Evolutionary conservation across 2,888 invertebrate genomes (phyloP).

Genomic region (Elegia similella): DNA sequence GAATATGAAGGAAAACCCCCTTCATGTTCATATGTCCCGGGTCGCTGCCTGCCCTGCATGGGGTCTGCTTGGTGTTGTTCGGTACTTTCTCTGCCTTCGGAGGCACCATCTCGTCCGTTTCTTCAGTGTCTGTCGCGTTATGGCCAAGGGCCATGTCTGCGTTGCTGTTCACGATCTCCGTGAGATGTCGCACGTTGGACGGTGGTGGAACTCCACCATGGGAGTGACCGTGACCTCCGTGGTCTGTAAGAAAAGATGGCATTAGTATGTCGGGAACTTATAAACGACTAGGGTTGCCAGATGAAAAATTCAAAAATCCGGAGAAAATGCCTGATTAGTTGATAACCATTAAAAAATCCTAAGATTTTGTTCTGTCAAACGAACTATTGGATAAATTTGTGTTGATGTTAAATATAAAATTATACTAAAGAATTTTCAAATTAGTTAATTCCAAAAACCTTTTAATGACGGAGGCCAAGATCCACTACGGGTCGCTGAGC

Average conservation of each 20-base stretch:
- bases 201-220: slow-evolving; percentile 82
- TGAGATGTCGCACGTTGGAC: slow-evolving; percentile 69
- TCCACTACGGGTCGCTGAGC: too few relatives aligned
- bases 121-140: slow-evolving; percentile 66
- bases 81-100: slow-evolving; percentile 52
- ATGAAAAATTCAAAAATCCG: too few relatives aligned
- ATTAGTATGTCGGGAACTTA: too few relatives aligned
- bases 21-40: slow-evolving; percentile 98
- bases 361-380: too few relatives aligned
- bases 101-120: slow-evolving; percentile 74
- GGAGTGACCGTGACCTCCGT: slow-evolving; percentile 86
- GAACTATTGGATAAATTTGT: too few relatives aligned
- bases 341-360: too few relatives aligned
- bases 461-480: too few relatives aligned
- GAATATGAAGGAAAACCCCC: slow-evolving; percentile 98
- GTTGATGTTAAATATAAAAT: too few relatives aligned
- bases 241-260: slow-evolving; percentile 76
- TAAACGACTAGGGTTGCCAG: too few relatives aligned
- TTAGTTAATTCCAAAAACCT: too few relatives aligned
- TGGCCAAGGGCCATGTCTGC: slow-evolving; percentile 74
- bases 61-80: slow-evolving; percentile 57
- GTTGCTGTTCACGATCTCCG: slow-evolving; percentile 74
- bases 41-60: slow-evolving; percentile 56
- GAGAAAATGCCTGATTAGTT: too few relatives aligned
- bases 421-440: too few relatives aligned